phyloP scores from a whole-genome alignment of 1,140 invertebrate species.

The Meteorus sp. region DNA sequence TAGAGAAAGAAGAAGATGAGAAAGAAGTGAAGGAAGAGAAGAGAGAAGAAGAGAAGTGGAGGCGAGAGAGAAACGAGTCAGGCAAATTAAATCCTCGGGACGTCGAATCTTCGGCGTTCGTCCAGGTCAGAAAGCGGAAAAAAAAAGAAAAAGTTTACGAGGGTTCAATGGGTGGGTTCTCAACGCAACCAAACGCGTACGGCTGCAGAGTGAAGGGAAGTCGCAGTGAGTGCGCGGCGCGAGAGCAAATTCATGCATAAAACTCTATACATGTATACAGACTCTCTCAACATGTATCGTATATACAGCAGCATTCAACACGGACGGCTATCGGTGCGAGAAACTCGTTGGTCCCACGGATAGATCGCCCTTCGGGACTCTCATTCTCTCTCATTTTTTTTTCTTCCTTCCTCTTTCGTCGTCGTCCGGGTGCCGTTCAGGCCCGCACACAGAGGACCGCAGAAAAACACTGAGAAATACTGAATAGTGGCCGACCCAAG shows the following conservation, averaged over 20 bases:
- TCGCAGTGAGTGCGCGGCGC: constrained; percentile 1
- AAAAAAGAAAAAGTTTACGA: constrained; percentile 29
- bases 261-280: too few relatives aligned
- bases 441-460: constrained; percentile 5
- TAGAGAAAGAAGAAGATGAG: background rate
- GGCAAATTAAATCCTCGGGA: constrained; percentile 43
- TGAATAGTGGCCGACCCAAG: constrained; percentile 1
- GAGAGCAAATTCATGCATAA: background rate
- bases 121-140: constrained; percentile 6
- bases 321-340: background rate
- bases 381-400: too few relatives aligned
- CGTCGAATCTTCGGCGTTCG: constrained; percentile 29
- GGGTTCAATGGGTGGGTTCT: constrained; percentile 30
- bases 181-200: background rate
- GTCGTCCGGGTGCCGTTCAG: background rate
- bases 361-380: constrained; percentile 35
- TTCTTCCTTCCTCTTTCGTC: too few relatives aligned
- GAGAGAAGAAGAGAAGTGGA: constrained; percentile 30
- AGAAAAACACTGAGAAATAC: background rate
- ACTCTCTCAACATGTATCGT: too few relatives aligned
- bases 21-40: constrained; percentile 21
- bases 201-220: background rate
- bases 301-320: background rate
- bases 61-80: constrained; percentile 31
- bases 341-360: background rate